Conservation (phyloP, 2,797 vertebrate species). For the Tinamus major region DNA sequence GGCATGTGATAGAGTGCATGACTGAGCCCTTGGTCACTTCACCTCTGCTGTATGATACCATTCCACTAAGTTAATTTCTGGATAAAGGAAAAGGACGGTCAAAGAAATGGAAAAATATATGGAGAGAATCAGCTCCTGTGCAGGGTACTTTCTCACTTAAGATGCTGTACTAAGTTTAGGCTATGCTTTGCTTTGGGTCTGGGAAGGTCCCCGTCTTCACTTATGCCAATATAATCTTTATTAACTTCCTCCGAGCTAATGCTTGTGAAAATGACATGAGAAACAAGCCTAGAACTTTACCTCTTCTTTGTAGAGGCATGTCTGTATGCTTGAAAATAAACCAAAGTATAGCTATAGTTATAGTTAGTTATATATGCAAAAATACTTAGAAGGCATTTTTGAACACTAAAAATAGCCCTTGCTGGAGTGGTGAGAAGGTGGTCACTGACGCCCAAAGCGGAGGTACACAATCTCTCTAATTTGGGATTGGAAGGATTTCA, state of each 20-base stretch:
- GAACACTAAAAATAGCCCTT: not conserved
- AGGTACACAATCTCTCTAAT: not conserved
- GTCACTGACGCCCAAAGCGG: accelerated
- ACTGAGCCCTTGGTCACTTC: constrained; percentile 8
- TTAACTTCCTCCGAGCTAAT: not conserved
- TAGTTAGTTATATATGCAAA: not conserved
- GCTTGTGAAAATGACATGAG: not conserved
- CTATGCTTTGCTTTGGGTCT: not conserved
- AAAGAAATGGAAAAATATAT: not conserved
- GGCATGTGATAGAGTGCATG: not conserved
- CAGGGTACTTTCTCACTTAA: not conserved
- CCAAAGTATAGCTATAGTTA: no score
- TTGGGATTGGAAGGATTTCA: not conserved
- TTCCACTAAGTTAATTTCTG: constrained; percentile 23
- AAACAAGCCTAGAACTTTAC: not conserved
- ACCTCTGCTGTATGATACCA: constrained; percentile 8
- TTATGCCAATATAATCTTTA: not conserved
- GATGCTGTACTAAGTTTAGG: not conserved
- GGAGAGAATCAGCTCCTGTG: not conserved
- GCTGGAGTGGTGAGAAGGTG: not conserved
- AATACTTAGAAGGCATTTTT: not conserved
- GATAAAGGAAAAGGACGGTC: not conserved
- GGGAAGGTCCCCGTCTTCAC: not conserved
- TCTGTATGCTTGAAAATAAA: not conserved
- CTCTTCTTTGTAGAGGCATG: not conserved